Conservation (phyloP, 1,140 invertebrate species). For the Helicoverpa armigera region DNA sequence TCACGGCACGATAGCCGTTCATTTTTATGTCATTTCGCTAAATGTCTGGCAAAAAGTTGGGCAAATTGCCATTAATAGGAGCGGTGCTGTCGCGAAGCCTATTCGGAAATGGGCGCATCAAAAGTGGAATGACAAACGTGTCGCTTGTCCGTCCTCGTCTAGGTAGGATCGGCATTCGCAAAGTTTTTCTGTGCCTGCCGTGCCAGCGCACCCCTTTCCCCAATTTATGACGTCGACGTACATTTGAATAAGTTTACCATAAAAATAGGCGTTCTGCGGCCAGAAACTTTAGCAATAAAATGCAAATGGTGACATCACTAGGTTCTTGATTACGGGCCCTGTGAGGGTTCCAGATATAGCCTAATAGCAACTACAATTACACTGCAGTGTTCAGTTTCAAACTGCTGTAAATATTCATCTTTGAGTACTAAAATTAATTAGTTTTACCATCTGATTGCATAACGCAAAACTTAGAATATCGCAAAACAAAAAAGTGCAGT, state of each 20-base stretch:
- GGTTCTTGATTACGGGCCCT: conserved; percentile 61
- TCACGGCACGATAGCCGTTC: conserved; percentile 9
- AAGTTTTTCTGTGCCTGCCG: conserved; percentile 69
- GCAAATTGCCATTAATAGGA: background rate
- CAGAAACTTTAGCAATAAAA: conserved; percentile 84
- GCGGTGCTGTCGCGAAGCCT: background rate
- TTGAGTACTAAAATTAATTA: too few relatives aligned
- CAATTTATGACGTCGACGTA: conserved; percentile 79
- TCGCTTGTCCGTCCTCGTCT: conserved; percentile 13
- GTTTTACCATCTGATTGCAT: background rate
- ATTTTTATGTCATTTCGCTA: conserved; percentile 21
- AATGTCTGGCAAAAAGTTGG: conserved; percentile 17
- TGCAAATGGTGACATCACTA: conserved; percentile 82
- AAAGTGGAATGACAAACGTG: conserved; percentile 48
- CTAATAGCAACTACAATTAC: conserved; percentile 33
- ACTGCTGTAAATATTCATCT: conserved; percentile 30
- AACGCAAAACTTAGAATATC: too few relatives aligned
- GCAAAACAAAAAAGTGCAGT: too few relatives aligned
- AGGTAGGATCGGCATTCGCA: conserved; percentile 54
- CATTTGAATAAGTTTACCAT: conserved; percentile 85
- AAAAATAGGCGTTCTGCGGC: conserved; percentile 82
- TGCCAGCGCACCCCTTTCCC: conserved; percentile 75
- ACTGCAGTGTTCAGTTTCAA: background rate
- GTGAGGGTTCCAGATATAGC: conserved; percentile 50
- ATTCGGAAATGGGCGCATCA: conserved; percentile 43